Base-by-base conservation (phyloP, 2,113 vertebrate genomes). In the Thalassoma bifasciatum region DNA sequence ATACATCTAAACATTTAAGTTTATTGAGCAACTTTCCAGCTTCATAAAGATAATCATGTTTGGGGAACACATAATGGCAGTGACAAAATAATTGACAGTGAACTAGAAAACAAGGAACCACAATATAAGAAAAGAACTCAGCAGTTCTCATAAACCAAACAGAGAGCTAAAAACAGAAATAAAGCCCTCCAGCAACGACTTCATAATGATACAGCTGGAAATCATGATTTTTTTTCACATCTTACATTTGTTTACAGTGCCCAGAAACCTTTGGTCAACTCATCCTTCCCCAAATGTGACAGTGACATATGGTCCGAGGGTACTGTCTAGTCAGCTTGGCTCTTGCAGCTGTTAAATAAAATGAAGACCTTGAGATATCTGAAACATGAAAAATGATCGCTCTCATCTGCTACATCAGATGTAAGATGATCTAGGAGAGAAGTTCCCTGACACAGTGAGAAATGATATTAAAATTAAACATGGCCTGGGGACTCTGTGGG, bases 301-400 rank as follows among this genome's bases (percentile, higher is more conserved):
- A n/a, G 23, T 46, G 44, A 50, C 38, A 46, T 19, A 59, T 21
- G 13, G 5, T 21, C 47, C 9, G 26, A n/a, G 34, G 58, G 26
- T 63, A 69, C 66, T 72, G 75, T 56, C 46, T 58, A 57, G 23
- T 47, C 16, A 4, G 44, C 6, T 30, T 66, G 47, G 42, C 12
- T 50, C 17, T 8, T 50, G 65, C 77, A 87, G 80, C 77, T 75
- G 84, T 72, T 78, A 50, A 66, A 75, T 70, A 64, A 83, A 82
- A 73, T 75, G 46, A 72, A 78, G 47, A 65, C 63, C 54, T 57
- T 4, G 22, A 75, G 83, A 83, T 83, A 75, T 84, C 79, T 79
- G 63, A 79, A 84, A 84, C 40, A 60, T 49, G 75, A 50, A 77
- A 85, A 84, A 66, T n/a, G 62, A 76, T 79, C 82, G 72, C 9